phyloP scores from a whole-genome alignment of 2,797 vertebrate species.

The Harpagifer antarcticus region DNA sequence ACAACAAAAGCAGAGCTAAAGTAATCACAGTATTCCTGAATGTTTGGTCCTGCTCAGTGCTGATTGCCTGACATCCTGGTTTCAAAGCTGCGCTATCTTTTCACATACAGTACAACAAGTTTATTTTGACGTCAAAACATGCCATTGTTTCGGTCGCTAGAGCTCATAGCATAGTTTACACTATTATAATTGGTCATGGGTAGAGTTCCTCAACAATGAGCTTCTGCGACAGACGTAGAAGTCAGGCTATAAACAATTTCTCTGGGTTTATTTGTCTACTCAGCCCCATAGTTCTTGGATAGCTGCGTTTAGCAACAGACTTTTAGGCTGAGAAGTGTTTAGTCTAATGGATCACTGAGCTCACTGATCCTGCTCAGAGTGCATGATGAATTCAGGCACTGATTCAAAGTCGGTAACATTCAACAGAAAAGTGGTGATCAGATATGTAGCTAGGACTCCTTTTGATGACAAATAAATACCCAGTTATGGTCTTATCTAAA shows the following conservation, averaged over 20 bases:
- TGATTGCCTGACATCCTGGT: constrained; percentile 67
- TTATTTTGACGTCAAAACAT: constrained; percentile 70
- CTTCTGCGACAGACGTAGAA: constrained; percentile 48
- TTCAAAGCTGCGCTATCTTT: constrained; percentile 63
- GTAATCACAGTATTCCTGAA: constrained; percentile 48
- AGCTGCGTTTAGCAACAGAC: constrained; percentile 41
- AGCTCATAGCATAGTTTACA: constrained; percentile 55
- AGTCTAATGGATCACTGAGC: constrained; percentile 61
- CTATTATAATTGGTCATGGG: constrained; percentile 67
- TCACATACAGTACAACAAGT: constrained; percentile 46
- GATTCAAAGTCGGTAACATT: constrained; percentile 13
- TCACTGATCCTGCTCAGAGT: constrained; percentile 28
- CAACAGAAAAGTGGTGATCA: constrained; percentile 27
- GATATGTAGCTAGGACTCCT: neutral
- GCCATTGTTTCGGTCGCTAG: constrained; percentile 35
- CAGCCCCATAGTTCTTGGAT: constrained; percentile 31
- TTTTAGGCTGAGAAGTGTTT: constrained; percentile 70
- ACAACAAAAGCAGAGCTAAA: constrained; percentile 51
- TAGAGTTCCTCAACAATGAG: constrained; percentile 63
- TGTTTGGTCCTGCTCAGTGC: constrained; percentile 35
- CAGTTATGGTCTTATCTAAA: constrained; percentile 21
- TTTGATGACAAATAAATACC: neutral
- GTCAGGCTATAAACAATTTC: constrained; percentile 63
- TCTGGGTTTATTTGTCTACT: constrained; percentile 70
- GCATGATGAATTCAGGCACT: constrained; percentile 12